phyloP scores from a whole-genome alignment of 2,888 invertebrate genomes.

The Liopterus haemorrhoidalis region DNA sequence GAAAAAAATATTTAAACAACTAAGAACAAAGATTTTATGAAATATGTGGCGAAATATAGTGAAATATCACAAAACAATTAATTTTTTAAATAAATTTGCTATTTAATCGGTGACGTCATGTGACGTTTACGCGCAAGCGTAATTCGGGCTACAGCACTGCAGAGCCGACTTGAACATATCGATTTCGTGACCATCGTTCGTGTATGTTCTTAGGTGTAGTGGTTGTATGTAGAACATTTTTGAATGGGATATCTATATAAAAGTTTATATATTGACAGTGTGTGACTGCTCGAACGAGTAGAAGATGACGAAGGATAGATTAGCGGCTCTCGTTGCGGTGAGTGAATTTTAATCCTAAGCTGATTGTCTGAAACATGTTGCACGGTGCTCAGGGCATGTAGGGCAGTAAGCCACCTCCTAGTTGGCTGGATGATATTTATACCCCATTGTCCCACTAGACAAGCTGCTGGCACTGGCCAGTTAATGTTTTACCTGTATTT shows the following conservation, averaged over 20 bases:
- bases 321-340: constrained; percentile 93
- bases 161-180: constrained; percentile 65
- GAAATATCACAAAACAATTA: no score
- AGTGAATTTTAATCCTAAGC: constrained; percentile 41
- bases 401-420: no score
- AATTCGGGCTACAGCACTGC: constrained; percentile 51
- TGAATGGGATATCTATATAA: constrained; percentile 74
- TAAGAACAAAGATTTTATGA: no score
- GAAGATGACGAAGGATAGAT: constrained; percentile 94
- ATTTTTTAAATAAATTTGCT: no score
- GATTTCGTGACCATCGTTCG: constrained; percentile 67
- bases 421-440: no score
- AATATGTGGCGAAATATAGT: no score
- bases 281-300: constrained; percentile 54
- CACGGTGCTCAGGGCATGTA: no score
- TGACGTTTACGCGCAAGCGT: constrained; percentile 51
- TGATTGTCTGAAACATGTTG: constrained; percentile 27
- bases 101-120: no score
- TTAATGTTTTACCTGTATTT: no score
- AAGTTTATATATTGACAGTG: constrained; percentile 60
- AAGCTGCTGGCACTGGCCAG: no score
- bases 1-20: no score
- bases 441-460: no score
- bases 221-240: constrained; percentile 64
- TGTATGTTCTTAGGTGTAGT: constrained; percentile 68